Evolutionary conservation across 2,113 vertebrate species (phyloP).

Genomic region (Mugil cephalus): DNA sequence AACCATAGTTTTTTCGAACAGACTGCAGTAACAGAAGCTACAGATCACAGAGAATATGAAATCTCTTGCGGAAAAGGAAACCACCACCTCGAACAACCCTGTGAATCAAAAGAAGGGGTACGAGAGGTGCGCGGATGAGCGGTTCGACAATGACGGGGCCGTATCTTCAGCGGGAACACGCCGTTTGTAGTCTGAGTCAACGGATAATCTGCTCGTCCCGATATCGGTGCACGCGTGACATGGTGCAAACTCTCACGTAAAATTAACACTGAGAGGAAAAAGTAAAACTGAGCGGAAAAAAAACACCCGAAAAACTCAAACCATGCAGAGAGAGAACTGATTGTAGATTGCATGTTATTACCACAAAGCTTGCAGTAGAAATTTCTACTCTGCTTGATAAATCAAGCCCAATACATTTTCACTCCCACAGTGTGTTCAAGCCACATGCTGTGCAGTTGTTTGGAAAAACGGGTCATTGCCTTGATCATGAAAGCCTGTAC

Average conservation of each 20-base stretch:
- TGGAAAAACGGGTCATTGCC: constrained; percentile 75
- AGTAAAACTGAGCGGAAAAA: constrained; percentile 23
- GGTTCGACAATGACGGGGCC: neutral
- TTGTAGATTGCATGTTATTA: constrained; percentile 46
- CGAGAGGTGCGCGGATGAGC: neutral
- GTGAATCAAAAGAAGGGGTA: constrained; percentile 3
- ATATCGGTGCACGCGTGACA: neutral
- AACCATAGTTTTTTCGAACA: constrained; percentile 15
- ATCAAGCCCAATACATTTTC: constrained; percentile 63
- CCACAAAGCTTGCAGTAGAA: constrained; percentile 22
- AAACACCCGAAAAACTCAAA: constrained; percentile 28
- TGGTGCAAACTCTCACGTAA: neutral
- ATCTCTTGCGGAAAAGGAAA: constrained; percentile 11
- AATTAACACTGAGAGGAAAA: constrained; percentile 17
- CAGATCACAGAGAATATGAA: constrained; percentile 8
- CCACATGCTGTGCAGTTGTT: constrained; percentile 69
- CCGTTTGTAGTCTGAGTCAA: neutral
- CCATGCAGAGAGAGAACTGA: constrained; percentile 32
- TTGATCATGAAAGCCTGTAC: constrained; percentile 71
- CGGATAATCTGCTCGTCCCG: too few species aligned
- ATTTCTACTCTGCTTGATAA: constrained; percentile 55
- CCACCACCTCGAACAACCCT: neutral
- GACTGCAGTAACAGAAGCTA: neutral
- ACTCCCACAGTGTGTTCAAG: constrained; percentile 61
- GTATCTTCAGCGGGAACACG: constrained; percentile 3